Conservation (phyloP, 92 coral and sea anemone genomes). For the Anthopleura xanthogrammica region DNA sequence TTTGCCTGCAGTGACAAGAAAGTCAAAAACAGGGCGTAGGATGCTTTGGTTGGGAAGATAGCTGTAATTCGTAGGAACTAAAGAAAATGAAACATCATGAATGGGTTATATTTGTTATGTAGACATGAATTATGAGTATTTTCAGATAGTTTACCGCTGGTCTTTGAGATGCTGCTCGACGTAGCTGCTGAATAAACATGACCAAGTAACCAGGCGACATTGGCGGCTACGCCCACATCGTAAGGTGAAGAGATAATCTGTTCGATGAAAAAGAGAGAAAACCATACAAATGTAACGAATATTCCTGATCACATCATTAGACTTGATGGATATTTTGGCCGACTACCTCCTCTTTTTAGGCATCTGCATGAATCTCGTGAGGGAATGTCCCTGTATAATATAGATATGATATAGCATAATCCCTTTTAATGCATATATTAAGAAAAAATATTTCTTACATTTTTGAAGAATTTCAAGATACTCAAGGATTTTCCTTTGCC, state of each 20-base stretch:
- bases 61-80: constrained; percentile 74
- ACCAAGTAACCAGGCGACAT: constrained; percentile 79
- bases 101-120: too few relatives aligned
- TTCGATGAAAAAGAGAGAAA: too few relatives aligned
- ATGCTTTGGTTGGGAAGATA: constrained; percentile 79
- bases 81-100: background rate
- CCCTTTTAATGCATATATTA: too few relatives aligned
- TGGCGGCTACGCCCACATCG: constrained; percentile 63
- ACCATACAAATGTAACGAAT: too few relatives aligned
- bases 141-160: constrained; percentile 62
- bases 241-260: constrained; percentile 63
- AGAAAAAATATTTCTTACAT: background rate
- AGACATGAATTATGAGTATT: background rate
- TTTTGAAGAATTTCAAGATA: constrained; percentile 15
- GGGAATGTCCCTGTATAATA: too few relatives aligned
- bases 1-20: constrained; percentile 73
- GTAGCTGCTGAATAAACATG: constrained; percentile 63
- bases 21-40: constrained; percentile 65
- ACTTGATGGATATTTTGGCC: too few relatives aligned
- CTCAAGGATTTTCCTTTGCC: constrained; percentile 16
- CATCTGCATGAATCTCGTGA: background rate
- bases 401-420: too few relatives aligned
- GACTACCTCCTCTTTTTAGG: too few relatives aligned
- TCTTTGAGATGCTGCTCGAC: constrained; percentile 46
- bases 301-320: too few relatives aligned